A percentile compares a stretch with the other conserved stretches of the same genome.
phyloP scores from a whole-genome alignment of 2,113 vertebrate species.

The Colossoma macropomum region DNA sequence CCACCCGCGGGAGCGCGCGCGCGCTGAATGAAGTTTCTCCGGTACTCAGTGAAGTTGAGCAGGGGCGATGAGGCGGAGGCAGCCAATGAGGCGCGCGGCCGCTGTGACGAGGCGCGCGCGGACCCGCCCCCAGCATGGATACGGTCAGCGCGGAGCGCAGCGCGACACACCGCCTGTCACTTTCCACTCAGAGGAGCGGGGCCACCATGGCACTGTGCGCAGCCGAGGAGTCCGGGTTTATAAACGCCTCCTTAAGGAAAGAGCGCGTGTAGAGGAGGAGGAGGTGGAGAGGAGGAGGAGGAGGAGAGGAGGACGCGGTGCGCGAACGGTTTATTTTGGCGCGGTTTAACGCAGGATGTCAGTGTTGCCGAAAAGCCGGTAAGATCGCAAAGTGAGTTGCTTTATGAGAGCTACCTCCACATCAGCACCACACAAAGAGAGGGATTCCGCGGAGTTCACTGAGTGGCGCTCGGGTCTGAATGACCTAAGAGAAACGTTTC shows the following conservation, averaged over 20 bases:
- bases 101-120: slow-evolving; percentile 70
- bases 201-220: slow-evolving; percentile 78
- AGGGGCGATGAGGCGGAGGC: slow-evolving; percentile 48
- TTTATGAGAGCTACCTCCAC: slow-evolving; percentile 73
- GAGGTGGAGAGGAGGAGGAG: too few species aligned
- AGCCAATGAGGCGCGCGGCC: slow-evolving; percentile 73
- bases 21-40: slow-evolving; percentile 10
- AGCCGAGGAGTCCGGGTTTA: slow-evolving; percentile 67
- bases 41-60: slow-evolving; percentile 54
- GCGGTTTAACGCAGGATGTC: slow-evolving; percentile 76
- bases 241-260: slow-evolving; percentile 61
- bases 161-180: slow-evolving; percentile 71
- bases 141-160: slow-evolving; percentile 73
- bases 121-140: slow-evolving; percentile 83
- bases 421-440: slow-evolving; percentile 78
- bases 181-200: slow-evolving; percentile 65
- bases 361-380: slow-evolving; percentile 77
- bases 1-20: too few species aligned
- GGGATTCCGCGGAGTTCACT: slow-evolving; percentile 64
- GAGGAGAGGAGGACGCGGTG: slow-evolving; percentile 29
- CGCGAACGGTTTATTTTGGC: slow-evolving; percentile 63
- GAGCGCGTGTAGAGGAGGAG: slow-evolving; percentile 61
- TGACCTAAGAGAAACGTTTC: slow-evolving; percentile 68
- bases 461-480: slow-evolving; percentile 68
- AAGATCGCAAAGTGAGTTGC: slow-evolving; percentile 77